Percentiles rank a stretch among this genome's conserved stretches.
phyloP scores from a whole-genome alignment of 2,797 vertebrate genomes.

The Poeciliopsis presidionis region DNA sequence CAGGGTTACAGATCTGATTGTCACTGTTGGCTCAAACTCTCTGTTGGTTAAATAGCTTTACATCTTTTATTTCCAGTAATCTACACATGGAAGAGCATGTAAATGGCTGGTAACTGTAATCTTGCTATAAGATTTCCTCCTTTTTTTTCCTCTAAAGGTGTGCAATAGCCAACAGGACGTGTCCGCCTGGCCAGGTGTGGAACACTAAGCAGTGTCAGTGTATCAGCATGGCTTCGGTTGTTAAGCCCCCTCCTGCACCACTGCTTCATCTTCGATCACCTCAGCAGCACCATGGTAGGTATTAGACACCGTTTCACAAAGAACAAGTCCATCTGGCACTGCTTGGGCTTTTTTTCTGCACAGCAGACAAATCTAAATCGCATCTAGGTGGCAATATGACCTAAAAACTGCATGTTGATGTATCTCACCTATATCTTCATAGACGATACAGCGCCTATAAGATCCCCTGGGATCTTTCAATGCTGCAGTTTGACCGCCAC shows the following conservation, averaged over 20 bases:
- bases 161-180: constrained; percentile 60
- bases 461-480: not conserved
- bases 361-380: not conserved
- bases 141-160: constrained; percentile 51
- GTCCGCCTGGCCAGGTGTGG: constrained; percentile 63
- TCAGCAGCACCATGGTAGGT: constrained; percentile 62
- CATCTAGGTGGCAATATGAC: not conserved
- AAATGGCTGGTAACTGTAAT: not conserved
- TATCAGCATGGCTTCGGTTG: constrained; percentile 18
- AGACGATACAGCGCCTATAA: not conserved
- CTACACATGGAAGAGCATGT: not conserved
- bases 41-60: not conserved
- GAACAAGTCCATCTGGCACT: not conserved
- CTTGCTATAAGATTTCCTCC: not conserved
- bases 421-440: not conserved
- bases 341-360: not conserved
- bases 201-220: constrained; percentile 63
- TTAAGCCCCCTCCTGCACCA: constrained; percentile 35
- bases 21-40: not conserved
- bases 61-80: not conserved
- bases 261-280: constrained; percentile 38
- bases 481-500: no score
- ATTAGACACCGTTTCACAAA: constrained; percentile 3
- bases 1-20: not conserved
- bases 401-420: not conserved